Evolutionary conservation across 2,113 vertebrate species (phyloP), one percentile per base, ranked within the genome.

Genomic region (Paramormyrops kingsleyae): DNA sequence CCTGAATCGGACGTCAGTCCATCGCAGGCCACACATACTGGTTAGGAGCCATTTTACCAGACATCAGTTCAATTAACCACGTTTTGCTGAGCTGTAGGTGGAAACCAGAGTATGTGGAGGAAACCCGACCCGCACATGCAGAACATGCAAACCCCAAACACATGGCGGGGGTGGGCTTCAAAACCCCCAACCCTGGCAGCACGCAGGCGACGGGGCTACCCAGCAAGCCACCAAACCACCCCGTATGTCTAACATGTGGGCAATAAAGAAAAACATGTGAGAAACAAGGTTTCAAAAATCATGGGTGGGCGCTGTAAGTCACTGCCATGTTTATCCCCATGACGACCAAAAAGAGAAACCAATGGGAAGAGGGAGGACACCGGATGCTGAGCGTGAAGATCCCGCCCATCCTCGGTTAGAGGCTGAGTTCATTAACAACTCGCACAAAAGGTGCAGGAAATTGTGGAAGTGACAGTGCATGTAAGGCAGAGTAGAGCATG

Each of bases 381-480:
- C 10, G 31, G 12, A 4, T 17, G 13, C 70, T 17, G 13, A 39
- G 70, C 1, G 39, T 13, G 4, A 77, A 17, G 70, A 77, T 39
- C 31, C 31, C 15, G 4, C 31, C 31, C 15, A 7, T 35, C 5
- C n/a, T 27, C 1, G 10, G n/a, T 31, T 31, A 31, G 59, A 62
- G 59, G 9, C 1, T n/a, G 31, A 77, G 4, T 35, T 39, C 15
- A 77, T 77, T 77, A 39, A 77, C 12, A 39, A 15, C 31, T 19
- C 5, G 39, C 70, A 35, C 31, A 89, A 59, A 91, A 92, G 88
- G 91, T 92, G 90, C 19, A 88, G 90, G 46, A 85, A 86, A 91
- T 91, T 88, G 91, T 87, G 90, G 93, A 91, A 92, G 91, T 91
- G 93, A 91, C 93, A 88, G 91, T 90, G 66, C 70, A 91, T 35